phyloP scores from a whole-genome alignment of 2,888 invertebrate genomes.

The Zhuqinia jingwanae region DNA sequence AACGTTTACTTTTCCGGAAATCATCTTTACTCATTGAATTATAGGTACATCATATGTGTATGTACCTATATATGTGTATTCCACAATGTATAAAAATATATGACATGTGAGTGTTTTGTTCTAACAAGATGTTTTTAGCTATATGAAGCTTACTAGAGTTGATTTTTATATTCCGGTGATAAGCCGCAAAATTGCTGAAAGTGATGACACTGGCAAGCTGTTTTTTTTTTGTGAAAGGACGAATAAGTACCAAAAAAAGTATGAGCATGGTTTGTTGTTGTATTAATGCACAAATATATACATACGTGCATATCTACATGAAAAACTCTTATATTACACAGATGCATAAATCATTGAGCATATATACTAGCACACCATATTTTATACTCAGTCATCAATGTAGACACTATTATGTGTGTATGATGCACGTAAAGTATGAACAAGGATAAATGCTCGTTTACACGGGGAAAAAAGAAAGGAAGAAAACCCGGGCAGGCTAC shows the following conservation, averaged over 20 bases:
- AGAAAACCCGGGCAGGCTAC: constrained; percentile 61
- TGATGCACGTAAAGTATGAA: constrained; percentile 45
- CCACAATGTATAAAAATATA: too few species aligned
- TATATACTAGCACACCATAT: too few species aligned
- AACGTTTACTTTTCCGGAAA: not conserved
- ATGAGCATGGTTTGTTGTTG: constrained; percentile 18
- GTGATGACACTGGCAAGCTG: not conserved
- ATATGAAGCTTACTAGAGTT: too few species aligned
- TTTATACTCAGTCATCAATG: too few species aligned
- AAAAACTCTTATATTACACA: not conserved
- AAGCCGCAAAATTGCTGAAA: constrained; percentile 24
- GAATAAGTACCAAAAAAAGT: not conserved
- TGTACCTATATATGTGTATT: too few species aligned
- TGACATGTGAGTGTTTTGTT: too few species aligned
- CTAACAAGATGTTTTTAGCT: too few species aligned
- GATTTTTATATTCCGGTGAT: not conserved
- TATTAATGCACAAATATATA: not conserved
- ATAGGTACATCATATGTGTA: too few species aligned
- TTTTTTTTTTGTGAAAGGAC: not conserved
- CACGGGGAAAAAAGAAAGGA: constrained; percentile 38
- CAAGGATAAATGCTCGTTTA: constrained; percentile 63
- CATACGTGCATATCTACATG: not conserved
- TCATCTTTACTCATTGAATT: not conserved
- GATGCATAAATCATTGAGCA: not conserved
- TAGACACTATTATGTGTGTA: not conserved